Base-by-base conservation (phyloP, 2,113 vertebrate genomes). In the Ariopsis seemanni region DNA sequence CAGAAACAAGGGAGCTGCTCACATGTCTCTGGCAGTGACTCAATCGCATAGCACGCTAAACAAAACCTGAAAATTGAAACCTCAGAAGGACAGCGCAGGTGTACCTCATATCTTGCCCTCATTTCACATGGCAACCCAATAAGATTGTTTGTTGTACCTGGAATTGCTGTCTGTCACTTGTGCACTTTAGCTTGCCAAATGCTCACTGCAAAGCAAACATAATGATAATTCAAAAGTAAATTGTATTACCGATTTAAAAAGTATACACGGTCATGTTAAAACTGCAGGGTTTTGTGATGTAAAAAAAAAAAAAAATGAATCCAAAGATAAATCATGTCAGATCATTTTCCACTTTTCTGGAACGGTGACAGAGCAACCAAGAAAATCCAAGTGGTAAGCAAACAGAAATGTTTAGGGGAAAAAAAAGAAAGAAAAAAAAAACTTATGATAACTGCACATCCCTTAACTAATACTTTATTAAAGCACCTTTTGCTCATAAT, bases 1-100 rank as follows among this genome's bases (percentile, higher is more conserved):
- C 81, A 75, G 58, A 83, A 74, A 87, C 69, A 87, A 77, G 67
- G 58, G 71, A 63, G 58, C 58, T 55, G 86, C 72, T 78, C 71
- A 77, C 58, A 63, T n/a, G 57, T 65, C 80, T 83, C 58, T 78
- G 81, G 80, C 20, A 2, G 18, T 52, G 60, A 42, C 85, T 86
- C 63, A 86, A 72, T 86, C 52, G 22, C 65, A 82, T 60, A 10
- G 78, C 63, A 58, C 25, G 15, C 53, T 71, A 58, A 86, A 86
- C 34, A 34, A 87, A 87, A 83, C 71, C 48, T 50, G 57, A 60
- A 42, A 63, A 75, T 77, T 62, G 57, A 53, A 52, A 84, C 20
- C 81, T 67, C 55, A 11, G n/a, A 81, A 57, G 50, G 27, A 65
- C 7, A 20, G 11, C 34, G 20, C 81, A 87, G 67, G 71, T 67